phyloP scores from a whole-genome alignment of 1,140 invertebrate species.

The Eurytemora carolleeae region DNA sequence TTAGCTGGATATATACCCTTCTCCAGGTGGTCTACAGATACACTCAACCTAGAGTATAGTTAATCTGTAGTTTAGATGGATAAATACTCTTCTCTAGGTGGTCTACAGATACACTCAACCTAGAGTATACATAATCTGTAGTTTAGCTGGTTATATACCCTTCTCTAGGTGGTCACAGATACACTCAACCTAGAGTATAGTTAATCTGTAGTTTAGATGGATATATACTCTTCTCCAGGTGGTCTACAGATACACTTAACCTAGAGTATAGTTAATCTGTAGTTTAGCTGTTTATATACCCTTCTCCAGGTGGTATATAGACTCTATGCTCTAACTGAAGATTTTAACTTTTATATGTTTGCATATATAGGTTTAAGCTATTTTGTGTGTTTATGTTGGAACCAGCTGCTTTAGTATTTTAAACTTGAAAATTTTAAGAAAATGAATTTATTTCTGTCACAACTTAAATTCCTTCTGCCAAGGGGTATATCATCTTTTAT shows the following conservation, averaged over 20 bases:
- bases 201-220: not conserved
- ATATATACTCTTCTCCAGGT: not conserved
- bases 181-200: not conserved
- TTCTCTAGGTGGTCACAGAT: not conserved
- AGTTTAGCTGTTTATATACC: not conserved
- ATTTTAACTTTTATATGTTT: too few species aligned
- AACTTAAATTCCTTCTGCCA: too few species aligned
- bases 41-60: not conserved
- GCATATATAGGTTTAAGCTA: too few species aligned
- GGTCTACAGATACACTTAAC: not conserved
- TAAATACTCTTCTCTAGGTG: not conserved
- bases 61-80: not conserved
- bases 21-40: not conserved
- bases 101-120: not conserved
- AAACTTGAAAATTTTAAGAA: too few species aligned
- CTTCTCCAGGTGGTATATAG: not conserved
- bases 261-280: not conserved
- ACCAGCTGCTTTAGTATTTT: too few species aligned
- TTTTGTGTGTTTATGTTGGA: too few species aligned
- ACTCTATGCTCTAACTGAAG: too few species aligned
- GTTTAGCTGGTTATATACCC: not conserved
- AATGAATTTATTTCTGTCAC: too few species aligned
- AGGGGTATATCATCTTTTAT: too few species aligned
- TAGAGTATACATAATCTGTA: not conserved
- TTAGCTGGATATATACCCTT: not conserved